Evolutionary conservation across 2,113 vertebrate genomes (phyloP), one percentile per base, ranked within the genome.

Genomic region (Spizaetus ornatus): DNA sequence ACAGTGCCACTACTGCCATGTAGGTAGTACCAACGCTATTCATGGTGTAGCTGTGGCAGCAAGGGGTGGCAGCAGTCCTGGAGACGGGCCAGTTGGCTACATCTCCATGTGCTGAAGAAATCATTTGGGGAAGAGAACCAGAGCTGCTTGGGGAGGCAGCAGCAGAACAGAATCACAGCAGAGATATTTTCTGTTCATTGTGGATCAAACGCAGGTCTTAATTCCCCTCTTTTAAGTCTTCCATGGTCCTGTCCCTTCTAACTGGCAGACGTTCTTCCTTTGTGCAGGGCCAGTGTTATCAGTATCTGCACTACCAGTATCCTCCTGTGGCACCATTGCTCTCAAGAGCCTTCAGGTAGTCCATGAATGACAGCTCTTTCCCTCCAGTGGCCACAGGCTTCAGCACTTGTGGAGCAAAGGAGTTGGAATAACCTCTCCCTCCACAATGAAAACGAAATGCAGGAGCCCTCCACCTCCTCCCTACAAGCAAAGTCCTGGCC

Each of bases 371-470:
- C 53, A 86, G 67, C 62, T 86, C 45, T 78, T 86, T n/a, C 45
- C 47, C n/a, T 43, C 11, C 0, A 0, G 29, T 42, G 72, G 40
- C 61, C 50, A 38, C 27, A 63, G 52, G 36, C 25, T 74, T 87
- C 77, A 82, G 38, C 38, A 53, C 31, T 52, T 29, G 6, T 2
- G 5, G 59, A 82, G 45, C 38, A 62, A 93, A 90, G 32, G 18
- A 15, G 4, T 14, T 84, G 42, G 26, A 88, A 86, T 79, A 84
- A 74, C 36, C 55, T 77, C 58, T 88, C 19, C 34, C 47, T 93
- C 61, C 31, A 72, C 77, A 56, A 82, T 38, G 43, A 76, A 89
- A 96, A 91, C 56, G 10, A 95, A 92, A 95, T 76, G 59, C 73
- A 56, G 59, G 43, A 79, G 26, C 36, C 56, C 50, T 81, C 19